Percentiles rank a stretch among this genome's conserved stretches.
Evolutionary conservation across 2,113 vertebrate species (phyloP).

Genomic region (Silurus asotus): DNA sequence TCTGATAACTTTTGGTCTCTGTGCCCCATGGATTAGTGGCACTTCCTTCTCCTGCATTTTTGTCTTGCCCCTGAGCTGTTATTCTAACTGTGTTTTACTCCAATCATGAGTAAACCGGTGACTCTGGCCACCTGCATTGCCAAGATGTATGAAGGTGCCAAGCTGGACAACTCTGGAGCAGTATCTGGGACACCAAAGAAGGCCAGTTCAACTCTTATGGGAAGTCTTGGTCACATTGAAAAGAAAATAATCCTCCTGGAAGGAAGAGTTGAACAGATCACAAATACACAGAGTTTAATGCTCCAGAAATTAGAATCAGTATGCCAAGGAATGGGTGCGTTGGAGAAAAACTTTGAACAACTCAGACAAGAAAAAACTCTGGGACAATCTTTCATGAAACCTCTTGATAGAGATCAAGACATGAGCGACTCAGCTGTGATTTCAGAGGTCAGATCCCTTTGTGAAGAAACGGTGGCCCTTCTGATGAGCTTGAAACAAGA

Average conservation of each 20-base stretch:
- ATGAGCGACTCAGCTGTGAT: slow-evolving; percentile 46
- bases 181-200: slow-evolving; percentile 53
- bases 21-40: slow-evolving; percentile 36
- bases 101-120: slow-evolving; percentile 60
- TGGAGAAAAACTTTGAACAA: slow-evolving; percentile 70
- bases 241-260: slow-evolving; percentile 74
- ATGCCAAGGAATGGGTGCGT: slow-evolving; percentile 68
- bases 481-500: slow-evolving; percentile 73
- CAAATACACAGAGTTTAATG: slow-evolving; percentile 75
- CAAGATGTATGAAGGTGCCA: slow-evolving; percentile 74
- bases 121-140: slow-evolving; percentile 59
- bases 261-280: slow-evolving; percentile 78
- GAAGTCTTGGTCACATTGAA: slow-evolving; percentile 71
- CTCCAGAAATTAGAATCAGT: slow-evolving; percentile 74
- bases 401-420: slow-evolving; percentile 6
- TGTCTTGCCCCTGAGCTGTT: slow-evolving; percentile 38
- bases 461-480: slow-evolving; percentile 73
- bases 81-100: slow-evolving; percentile 33
- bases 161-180: slow-evolving; percentile 56
- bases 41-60: slow-evolving; percentile 3
- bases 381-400: slow-evolving; percentile 32
- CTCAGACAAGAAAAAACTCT: slow-evolving; percentile 54
- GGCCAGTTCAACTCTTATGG: slow-evolving; percentile 54
- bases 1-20: slow-evolving; percentile 17
- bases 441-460: slow-evolving; percentile 59